Evolutionary conservation across 1,140 invertebrate genomes (phyloP), one percentile per base, ranked within the genome.

Genomic region (Orchesella cincta): DNA sequence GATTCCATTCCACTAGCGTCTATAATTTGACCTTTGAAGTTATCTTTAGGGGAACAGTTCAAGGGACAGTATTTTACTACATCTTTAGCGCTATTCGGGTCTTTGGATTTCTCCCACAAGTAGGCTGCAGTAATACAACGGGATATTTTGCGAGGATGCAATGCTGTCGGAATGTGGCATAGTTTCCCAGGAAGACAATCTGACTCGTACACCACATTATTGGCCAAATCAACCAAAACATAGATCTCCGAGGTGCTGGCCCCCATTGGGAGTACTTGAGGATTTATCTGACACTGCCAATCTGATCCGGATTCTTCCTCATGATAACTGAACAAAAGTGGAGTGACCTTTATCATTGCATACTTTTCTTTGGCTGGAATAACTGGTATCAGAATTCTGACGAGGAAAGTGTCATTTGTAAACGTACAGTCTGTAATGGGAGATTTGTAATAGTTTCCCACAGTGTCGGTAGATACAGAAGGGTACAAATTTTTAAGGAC

Each of bases 381-480:
- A 2, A 80, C 46, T 16, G 81, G 81, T 36, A 82, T 23, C 1
- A 80, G 76, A 39, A 82, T 62, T 28, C 81, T 51, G 8, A 80
- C 78, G 3, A 82, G 35, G 29, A 80, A 78, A 0, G 74, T 35
- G 20, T 79, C 62, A 23, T 79, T 78, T 23, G 81, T 80, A 67
- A 77, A 75, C 0, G 81, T 79, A 31, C 81, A 82, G 26, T 82
- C 81, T 0, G 81, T 79, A 3, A 82, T 33, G 0, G 77, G 77
- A 12, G 77, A 28, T 18, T 34, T 73, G 72, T 76, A 82, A 33
- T 82, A 82, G 54, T 78, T 80, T 3, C 77, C 78, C 36, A 79
- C 23, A 1, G 51, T 23, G 14, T 52, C 33, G 14, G 70, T 28
- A 20, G 73, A 57, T n/a, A 79, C 67, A 26, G 39, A n/a, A 5